Conservation (phyloP, 2,888 invertebrate genomes). For the Acanthopleura granulata region DNA sequence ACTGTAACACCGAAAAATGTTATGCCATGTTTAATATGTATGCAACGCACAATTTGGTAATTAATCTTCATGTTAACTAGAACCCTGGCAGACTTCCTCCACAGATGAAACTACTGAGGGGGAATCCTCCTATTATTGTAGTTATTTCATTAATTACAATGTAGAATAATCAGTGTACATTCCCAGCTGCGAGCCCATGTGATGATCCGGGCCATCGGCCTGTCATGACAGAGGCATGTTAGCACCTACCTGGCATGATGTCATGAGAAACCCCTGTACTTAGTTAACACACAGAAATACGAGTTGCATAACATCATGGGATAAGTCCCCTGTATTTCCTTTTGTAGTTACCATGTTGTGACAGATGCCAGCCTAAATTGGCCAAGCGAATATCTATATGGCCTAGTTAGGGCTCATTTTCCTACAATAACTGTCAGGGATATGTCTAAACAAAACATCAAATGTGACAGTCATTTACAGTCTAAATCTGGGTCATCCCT, state of each 20-base stretch:
- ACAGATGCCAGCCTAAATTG: not conserved
- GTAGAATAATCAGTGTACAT: too few relatives aligned
- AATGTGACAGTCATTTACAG: not conserved
- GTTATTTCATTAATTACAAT: too few relatives aligned
- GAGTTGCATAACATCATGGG: not conserved
- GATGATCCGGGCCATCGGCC: too few relatives aligned
- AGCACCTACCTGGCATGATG: not conserved
- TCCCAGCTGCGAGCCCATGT: not conserved
- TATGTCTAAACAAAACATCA: constrained; percentile 5
- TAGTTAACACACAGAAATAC: not conserved
- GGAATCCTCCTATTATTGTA: too few relatives aligned
- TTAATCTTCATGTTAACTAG: too few relatives aligned
- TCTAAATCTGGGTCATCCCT: too few relatives aligned
- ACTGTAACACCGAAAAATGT: too few relatives aligned
- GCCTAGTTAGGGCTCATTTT: not conserved
- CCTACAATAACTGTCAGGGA: not conserved
- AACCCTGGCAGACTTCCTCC: too few relatives aligned
- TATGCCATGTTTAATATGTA: too few relatives aligned
- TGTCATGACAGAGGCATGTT: not conserved
- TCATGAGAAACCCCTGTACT: not conserved
- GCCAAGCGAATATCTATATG: not conserved
- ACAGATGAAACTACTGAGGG: too few relatives aligned
- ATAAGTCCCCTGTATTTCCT: not conserved
- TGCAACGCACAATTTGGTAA: too few relatives aligned
- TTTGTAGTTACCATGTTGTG: not conserved